Conservation (phyloP, 2,113 vertebrate species). For the Nothobranchius kuhntae region DNA sequence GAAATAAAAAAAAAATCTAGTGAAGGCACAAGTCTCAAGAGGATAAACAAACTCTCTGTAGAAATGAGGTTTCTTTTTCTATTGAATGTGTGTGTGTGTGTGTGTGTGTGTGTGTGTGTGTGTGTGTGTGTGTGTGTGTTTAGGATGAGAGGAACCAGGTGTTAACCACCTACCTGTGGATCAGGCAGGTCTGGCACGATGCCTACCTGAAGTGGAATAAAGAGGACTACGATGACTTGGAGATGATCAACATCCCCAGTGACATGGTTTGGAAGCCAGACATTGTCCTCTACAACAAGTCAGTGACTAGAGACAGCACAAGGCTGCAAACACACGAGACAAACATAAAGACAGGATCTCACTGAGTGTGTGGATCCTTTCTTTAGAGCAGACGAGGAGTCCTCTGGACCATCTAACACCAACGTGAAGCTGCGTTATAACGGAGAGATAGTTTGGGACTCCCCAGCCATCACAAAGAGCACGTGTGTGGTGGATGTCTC, state of each 20-base stretch:
- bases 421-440: slow-evolving; percentile 94
- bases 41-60: too few species aligned
- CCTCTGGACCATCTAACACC: slow-evolving; percentile 87
- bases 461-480: slow-evolving; percentile 96
- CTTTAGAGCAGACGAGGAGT: slow-evolving; percentile 91
- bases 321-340: background rate
- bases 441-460: slow-evolving; percentile 94
- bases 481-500: slow-evolving; percentile 95
- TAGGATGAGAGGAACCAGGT: slow-evolving; percentile 96
- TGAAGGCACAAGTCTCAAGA: too few species aligned
- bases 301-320: slow-evolving; percentile 16
- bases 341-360: background rate
- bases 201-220: slow-evolving; percentile 92
- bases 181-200: slow-evolving; percentile 92
- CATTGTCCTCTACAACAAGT: slow-evolving; percentile 98
- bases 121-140: slow-evolving; percentile 2
- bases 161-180: slow-evolving; percentile 94
- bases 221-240: slow-evolving; percentile 91
- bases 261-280: slow-evolving; percentile 95
- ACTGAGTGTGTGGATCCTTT: background rate
- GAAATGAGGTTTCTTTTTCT: too few species aligned
- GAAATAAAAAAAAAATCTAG: too few species aligned
- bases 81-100: too few species aligned
- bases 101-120: too few species aligned
- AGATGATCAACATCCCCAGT: slow-evolving; percentile 95